Conservation (phyloP, 1,140 invertebrate genomes). For the Atopsyche davidsoni region DNA sequence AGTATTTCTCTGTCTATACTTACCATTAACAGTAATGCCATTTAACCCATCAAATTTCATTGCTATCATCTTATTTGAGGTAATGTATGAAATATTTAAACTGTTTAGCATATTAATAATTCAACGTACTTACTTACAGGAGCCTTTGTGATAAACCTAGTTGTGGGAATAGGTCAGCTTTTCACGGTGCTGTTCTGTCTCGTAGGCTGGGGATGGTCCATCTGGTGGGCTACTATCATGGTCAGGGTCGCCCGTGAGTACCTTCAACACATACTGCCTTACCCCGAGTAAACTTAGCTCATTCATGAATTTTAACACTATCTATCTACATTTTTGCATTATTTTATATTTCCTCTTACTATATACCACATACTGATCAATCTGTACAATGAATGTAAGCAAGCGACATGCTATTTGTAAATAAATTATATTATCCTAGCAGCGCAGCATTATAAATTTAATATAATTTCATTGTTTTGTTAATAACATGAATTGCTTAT, state of each 20-base stretch:
- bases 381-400: not conserved
- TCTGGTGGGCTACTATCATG: slow-evolving; percentile 93
- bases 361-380: not conserved
- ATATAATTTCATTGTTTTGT: too few species aligned
- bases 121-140: too few species aligned
- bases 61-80: too few species aligned
- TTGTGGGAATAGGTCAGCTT: slow-evolving; percentile 79
- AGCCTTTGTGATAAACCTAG: slow-evolving; percentile 73
- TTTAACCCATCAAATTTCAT: too few species aligned
- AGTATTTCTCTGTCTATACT: too few species aligned
- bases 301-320: not conserved
- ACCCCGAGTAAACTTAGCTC: not conserved
- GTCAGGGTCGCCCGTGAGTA: slow-evolving; percentile 41
- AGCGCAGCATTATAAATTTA: too few species aligned
- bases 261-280: not conserved
- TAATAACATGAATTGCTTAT: too few species aligned
- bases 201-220: slow-evolving; percentile 96
- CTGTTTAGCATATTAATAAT: too few species aligned
- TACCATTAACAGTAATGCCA: too few species aligned
- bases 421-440: not conserved
- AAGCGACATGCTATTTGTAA: not conserved
- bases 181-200: slow-evolving; percentile 92
- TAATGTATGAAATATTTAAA: not conserved
- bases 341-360: not conserved
- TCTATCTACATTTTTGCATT: slow-evolving; percentile 1